Conservation (phyloP, 64 coral and sea anemone species). For the Dendrophyllia cribrosa region DNA sequence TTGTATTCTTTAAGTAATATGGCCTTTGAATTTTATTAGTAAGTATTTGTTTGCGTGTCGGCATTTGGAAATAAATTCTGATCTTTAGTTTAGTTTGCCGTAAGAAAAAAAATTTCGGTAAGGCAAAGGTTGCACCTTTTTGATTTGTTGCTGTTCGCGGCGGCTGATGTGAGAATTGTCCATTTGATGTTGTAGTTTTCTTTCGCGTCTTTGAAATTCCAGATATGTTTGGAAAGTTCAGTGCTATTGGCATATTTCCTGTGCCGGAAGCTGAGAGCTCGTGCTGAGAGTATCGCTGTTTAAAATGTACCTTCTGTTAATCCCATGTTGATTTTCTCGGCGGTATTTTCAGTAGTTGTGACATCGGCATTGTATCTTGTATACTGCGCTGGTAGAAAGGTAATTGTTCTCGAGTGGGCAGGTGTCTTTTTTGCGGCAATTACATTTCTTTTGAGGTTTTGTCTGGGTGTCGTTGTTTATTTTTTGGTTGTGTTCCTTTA, state of each 20-base stretch:
- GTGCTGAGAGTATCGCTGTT: not conserved
- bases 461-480: constrained; percentile 11
- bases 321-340: constrained; percentile 32
- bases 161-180: no score
- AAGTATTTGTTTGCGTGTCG: no score
- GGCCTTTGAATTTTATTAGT: no score
- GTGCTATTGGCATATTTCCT: constrained; percentile 9
- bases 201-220: not conserved
- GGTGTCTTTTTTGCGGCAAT: not conserved
- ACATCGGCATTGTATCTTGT: constrained; percentile 56
- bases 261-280: not conserved
- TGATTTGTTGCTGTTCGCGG: no score
- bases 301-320: constrained; percentile 31
- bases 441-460: not conserved
- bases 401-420: constrained; percentile 27
- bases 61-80: no score
- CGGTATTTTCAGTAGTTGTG: constrained; percentile 3
- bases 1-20: no score
- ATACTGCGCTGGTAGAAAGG: constrained; percentile 45
- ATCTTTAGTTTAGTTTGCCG: no score
- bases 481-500: constrained; percentile 8
- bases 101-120: no score
- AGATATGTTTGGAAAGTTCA: not conserved
- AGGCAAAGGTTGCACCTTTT: no score
- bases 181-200: not conserved